Evolutionary conservation across 2,797 vertebrate genomes (phyloP).

Genomic region (Orientallactaga sibirica): DNA sequence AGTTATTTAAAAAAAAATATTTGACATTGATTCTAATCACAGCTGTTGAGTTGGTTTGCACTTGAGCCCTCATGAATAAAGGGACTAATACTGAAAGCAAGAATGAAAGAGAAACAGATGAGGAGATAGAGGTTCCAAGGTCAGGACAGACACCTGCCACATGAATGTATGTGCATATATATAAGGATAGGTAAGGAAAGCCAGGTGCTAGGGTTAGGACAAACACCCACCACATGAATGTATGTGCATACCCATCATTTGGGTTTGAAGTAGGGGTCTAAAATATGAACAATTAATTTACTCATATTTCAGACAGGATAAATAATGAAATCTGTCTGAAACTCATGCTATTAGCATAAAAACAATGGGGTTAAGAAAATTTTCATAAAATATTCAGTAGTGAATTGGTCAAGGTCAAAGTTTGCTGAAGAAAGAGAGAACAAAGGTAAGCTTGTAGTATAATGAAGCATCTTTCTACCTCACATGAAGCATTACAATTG

Average conservation of each 20-base stretch:
- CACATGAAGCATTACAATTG: not conserved
- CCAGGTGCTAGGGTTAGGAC: too few species aligned
- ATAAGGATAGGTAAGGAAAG: not conserved
- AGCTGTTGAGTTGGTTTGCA: not conserved
- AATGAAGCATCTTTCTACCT: not conserved
- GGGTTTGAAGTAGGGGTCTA: not conserved
- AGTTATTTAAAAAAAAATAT: not conserved
- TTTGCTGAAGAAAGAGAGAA: not conserved
- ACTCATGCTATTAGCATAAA: not conserved
- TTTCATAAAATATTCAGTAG: not conserved
- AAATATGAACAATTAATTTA: not conserved
- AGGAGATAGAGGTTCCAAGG: not conserved
- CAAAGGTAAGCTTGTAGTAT: not conserved
- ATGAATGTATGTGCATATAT: not conserved
- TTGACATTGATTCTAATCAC: not conserved
- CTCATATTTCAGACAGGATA: not conserved
- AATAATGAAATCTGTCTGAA: constrained; percentile 8
- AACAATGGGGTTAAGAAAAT: not conserved
- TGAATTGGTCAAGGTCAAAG: not conserved
- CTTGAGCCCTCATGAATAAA: not conserved
- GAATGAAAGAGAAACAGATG: not conserved
- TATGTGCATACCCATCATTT: too few species aligned
- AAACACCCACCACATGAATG: too few species aligned
- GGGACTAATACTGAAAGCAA: not conserved
- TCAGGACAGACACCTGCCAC: not conserved